Evolutionary conservation across 2,797 vertebrate species (phyloP), one percentile per base, ranked within the genome.

Genomic region (Diceros bicornis): DNA sequence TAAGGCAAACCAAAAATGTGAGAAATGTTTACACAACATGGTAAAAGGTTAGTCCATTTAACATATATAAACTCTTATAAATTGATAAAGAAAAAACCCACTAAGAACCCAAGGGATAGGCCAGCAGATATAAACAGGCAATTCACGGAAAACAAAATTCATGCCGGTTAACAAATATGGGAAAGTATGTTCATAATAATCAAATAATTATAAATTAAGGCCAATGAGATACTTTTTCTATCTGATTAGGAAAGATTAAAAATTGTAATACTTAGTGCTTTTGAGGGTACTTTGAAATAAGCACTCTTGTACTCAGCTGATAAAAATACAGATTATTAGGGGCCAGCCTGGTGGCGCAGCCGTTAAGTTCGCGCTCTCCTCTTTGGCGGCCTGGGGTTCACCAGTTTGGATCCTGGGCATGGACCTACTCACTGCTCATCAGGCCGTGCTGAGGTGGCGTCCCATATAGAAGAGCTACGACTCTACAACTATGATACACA

Each of bases 231-330:
- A 61, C 37, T 86, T 85, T 78, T 93, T 68, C 72, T 79, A 2
- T 79, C 41, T 92, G 64, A 85, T 88, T 96, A 91, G 64, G 55
- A 47, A 66, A 64, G 71, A 91, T 91, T 75, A 90, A 89, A 86
- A 92, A 32, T 93, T 89, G n/a, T 21, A 72, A 61, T 66, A 17
- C 87, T 89, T 25, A 32, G 25, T 72, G 32, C 64, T 93, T 85
- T 17, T 68, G 72, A 82, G 59, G 41, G 29, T 79, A 25, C 47
- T 64, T 84, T 83, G 32, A 85, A 91, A 75, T 55, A 81, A 93
- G 41, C 47, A 79, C 32, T 47, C 59, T 91, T 68, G 37, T 71
- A 88, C 64, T 94, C 29, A 41, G 72, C 72, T 94, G 57, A 86
- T 94, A 94, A 91, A 90, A 91, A 21, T 83, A 29, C 11, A 86